Base-by-base conservation (phyloP, 2,888 invertebrate genomes). In the Lasioglossum lativentre region DNA sequence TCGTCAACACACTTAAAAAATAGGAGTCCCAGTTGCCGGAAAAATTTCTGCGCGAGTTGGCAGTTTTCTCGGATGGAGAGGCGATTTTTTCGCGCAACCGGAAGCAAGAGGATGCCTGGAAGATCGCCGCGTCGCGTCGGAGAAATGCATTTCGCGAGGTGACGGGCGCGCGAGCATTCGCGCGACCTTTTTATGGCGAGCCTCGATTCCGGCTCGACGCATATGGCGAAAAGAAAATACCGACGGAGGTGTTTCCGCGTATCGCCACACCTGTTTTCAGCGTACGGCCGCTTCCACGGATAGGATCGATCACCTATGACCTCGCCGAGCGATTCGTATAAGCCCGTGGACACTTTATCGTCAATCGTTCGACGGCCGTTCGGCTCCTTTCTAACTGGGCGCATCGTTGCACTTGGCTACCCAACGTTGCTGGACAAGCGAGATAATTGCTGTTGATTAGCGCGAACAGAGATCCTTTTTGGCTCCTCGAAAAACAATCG, bases 311-410 rank as follows among this genome's bases (percentile, higher is more conserved):
- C 80, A 80, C 89, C 86, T 82, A 59, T 83, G 88, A 88, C 83
- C 86, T 70, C 45, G 30, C 34, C 66, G 27, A 45, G 81, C 82
- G 85, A 70, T 70, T 70, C 68, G 71, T 30, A n/a, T n/a, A 52
- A 27, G 23, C 68, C 68, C 45, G 76, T 59, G 80, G 68, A 83
- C 75, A 81, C 52, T 80, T 86, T 88, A 87, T 84, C 87, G 81
- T 77, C 88, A 82, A 86, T 90, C 88, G 86, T 84, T 89, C 86
- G 80, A 59, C 76, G 76, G 72, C 74, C 71, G 27, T 71, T 16
- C n/a, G 16, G 66, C 76, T 74, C 80, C 81, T 78, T 56, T 45
- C 70, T 76, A 14, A 23, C 30, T n/a, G 23, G 38, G 10, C 42
- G 42, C 70, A 34, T 42, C 80, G 76, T 30, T 30, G 34, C 34